Conservation (phyloP, 2,797 vertebrate genomes). For the Chaetophractus vellerosus region DNA sequence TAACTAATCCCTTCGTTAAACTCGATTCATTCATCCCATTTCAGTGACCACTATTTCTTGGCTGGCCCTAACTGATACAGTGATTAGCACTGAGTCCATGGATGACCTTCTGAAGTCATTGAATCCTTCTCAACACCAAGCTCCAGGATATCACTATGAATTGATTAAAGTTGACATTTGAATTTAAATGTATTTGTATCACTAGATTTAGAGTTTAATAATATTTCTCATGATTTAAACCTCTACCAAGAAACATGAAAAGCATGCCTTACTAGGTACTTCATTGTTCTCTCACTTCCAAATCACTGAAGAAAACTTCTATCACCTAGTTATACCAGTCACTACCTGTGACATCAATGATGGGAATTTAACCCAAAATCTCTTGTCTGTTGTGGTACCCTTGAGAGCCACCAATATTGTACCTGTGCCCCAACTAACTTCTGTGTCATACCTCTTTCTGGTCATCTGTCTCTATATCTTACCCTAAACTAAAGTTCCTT, state of each 20-base stretch:
- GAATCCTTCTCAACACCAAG: not conserved
- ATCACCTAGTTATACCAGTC: not conserved
- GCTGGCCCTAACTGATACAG: not conserved
- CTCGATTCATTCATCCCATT: not conserved
- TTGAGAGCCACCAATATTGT: not conserved
- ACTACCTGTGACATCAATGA: not conserved
- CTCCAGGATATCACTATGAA: not conserved
- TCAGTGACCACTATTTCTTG: not conserved
- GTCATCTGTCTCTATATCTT: not conserved
- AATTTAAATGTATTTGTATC: not conserved
- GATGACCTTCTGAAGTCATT: not conserved
- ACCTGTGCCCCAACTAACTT: not conserved
- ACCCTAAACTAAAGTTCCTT: not conserved
- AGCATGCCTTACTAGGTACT: not conserved
- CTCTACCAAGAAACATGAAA: constrained; percentile 21
- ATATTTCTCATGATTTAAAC: not conserved
- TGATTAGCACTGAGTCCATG: not conserved
- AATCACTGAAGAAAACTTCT: not conserved
- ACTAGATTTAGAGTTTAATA: not conserved
- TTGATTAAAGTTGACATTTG: not conserved
- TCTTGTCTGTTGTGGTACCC: not conserved
- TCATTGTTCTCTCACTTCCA: not conserved
- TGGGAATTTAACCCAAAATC: not conserved
- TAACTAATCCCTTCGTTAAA: not conserved
- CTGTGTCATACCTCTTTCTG: not conserved